phyloP scores from a whole-genome alignment of 2,797 vertebrate species.

The Xenopus petersii region DNA sequence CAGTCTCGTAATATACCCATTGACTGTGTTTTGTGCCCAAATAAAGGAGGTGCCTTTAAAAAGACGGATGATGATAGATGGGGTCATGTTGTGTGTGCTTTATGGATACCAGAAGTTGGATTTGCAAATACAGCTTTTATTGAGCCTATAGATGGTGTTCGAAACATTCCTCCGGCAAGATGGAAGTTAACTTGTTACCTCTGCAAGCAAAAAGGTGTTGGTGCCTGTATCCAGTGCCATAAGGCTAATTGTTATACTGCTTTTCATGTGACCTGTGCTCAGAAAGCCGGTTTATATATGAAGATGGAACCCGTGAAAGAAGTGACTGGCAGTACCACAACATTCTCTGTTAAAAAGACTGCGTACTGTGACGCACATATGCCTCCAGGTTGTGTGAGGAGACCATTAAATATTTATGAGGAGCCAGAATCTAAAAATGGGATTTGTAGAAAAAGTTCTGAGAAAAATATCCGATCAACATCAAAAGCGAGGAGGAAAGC shows the following conservation, averaged over 20 bases:
- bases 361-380: constrained; percentile 90
- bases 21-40: constrained; percentile 91
- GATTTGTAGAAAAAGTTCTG: constrained; percentile 75
- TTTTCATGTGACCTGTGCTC: constrained; percentile 95
- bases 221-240: constrained; percentile 98
- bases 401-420: constrained; percentile 87
- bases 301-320: constrained; percentile 96
- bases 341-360: constrained; percentile 93
- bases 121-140: constrained; percentile 96
- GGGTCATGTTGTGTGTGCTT: constrained; percentile 95
- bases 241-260: constrained; percentile 97
- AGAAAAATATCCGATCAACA: constrained; percentile 67
- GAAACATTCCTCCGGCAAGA: constrained; percentile 90
- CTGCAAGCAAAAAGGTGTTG: constrained; percentile 93
- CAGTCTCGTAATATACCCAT: constrained; percentile 81
- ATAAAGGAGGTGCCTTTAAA: constrained; percentile 93
- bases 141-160: constrained; percentile 91
- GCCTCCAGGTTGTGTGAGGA: constrained; percentile 78
- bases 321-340: constrained; percentile 73
- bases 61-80: constrained; percentile 93
- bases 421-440: constrained; percentile 82
- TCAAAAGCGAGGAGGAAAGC: constrained; percentile 82
- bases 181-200: constrained; percentile 99
- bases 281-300: constrained; percentile 92
- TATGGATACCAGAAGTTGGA: constrained; percentile 97